Evolutionary conservation across 2,113 vertebrate genomes (phyloP).

Genomic region (Podiceps cristatus): DNA sequence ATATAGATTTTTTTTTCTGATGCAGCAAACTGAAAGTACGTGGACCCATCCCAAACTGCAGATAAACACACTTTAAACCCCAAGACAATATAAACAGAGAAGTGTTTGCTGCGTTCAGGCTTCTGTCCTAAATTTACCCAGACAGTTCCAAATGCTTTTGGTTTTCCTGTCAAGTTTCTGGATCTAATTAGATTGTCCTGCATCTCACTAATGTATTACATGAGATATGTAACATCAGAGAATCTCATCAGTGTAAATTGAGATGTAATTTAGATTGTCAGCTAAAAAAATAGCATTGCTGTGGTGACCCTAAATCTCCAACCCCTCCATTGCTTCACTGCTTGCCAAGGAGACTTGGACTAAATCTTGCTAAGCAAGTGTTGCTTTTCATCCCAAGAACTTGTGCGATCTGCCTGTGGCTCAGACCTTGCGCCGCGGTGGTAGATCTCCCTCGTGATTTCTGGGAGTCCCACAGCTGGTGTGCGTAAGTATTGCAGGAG

Average conservation of each 20-base stretch:
- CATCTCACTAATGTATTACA: not conserved
- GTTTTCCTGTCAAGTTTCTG: not conserved
- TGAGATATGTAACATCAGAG: not conserved
- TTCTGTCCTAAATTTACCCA: slow-evolving; percentile 2
- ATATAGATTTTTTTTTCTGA: not conserved
- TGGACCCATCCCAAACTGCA: not conserved
- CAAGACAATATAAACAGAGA: not conserved
- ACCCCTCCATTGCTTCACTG: not conserved
- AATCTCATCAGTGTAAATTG: not conserved
- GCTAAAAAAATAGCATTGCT: not conserved
- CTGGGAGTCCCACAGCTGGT: not conserved
- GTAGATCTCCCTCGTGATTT: not conserved
- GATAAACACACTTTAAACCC: not conserved
- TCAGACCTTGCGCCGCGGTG: not conserved
- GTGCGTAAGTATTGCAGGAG: not conserved
- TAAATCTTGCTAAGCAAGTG: not conserved
- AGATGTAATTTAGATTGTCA: not conserved
- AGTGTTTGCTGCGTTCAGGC: not conserved
- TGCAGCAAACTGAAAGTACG: not conserved
- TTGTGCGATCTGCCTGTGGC: not conserved
- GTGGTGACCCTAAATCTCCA: not conserved
- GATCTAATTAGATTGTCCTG: not conserved
- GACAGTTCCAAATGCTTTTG: not conserved
- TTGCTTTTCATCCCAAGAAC: not conserved
- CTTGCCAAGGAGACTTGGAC: not conserved